A percentile compares a stretch with the other conserved stretches of the same genome.
phyloP scores from a whole-genome alignment of 2,888 invertebrate genomes.

The Drosophila nr. perissopoda region DNA sequence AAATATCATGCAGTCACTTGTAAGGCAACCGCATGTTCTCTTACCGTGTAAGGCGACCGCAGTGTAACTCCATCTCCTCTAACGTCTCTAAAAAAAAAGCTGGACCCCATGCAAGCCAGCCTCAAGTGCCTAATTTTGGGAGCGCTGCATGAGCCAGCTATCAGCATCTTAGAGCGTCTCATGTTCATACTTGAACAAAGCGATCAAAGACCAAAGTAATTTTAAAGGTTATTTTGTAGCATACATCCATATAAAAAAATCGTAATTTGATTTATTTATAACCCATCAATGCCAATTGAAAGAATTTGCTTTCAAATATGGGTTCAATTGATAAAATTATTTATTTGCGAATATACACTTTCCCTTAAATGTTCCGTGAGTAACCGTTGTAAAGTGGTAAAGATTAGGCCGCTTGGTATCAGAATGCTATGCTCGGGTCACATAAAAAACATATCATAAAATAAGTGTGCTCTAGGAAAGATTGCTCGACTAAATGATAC shows the following conservation, averaged over 20 bases:
- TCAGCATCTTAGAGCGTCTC: no score
- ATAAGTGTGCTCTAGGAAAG: fast-evolving
- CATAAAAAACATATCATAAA: slow-evolving; percentile 34
- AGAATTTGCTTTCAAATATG: neutral
- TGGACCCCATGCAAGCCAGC: no score
- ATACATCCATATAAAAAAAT: neutral
- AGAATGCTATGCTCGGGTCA: slow-evolving; percentile 20
- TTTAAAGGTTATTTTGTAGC: no score
- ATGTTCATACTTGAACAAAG: no score
- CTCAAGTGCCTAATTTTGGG: no score
- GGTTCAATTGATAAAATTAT: neutral
- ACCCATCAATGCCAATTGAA: neutral
- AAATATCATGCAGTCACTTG: no score
- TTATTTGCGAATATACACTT: neutral
- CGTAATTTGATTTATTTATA: neutral
- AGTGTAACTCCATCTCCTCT: no score
- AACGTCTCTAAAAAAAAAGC: no score
- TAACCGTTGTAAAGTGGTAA: slow-evolving; percentile 9
- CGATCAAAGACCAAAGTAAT: neutral
- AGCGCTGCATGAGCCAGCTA: no score
- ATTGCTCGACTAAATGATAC: neutral
- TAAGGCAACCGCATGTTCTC: no score
- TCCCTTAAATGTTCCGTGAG: neutral
- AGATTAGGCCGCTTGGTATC: slow-evolving; percentile 14
- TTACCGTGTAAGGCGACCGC: no score